Evolutionary conservation across 1,140 invertebrate genomes (phyloP).

Genomic region (Ruditapes philippinarum): DNA sequence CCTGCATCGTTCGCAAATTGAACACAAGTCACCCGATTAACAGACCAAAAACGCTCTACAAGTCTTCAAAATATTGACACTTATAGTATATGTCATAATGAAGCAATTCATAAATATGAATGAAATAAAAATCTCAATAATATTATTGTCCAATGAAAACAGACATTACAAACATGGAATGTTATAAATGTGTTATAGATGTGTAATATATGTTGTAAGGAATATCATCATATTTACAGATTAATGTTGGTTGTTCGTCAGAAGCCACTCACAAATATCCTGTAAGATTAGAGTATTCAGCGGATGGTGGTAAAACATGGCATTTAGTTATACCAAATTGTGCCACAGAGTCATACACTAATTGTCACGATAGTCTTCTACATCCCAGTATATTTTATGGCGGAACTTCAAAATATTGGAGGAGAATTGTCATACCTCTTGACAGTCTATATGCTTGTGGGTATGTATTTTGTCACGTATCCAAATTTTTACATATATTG

Average conservation of each 20-base stretch:
- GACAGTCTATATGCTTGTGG: constrained; percentile 86
- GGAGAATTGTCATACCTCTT: constrained; percentile 85
- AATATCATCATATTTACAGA: constrained; percentile 83
- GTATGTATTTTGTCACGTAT: constrained; percentile 73
- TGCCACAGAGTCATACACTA: constrained; percentile 73
- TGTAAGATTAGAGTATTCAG: constrained; percentile 86
- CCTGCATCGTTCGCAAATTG: too few relatives aligned
- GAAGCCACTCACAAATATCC: constrained; percentile 83
- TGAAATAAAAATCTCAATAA: too few relatives aligned
- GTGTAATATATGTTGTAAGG: too few relatives aligned
- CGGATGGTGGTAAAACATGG: constrained; percentile 86
- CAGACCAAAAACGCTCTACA: too few relatives aligned
- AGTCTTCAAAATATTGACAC: too few relatives aligned
- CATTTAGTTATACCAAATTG: constrained; percentile 81
- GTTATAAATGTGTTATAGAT: too few relatives aligned
- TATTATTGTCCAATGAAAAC: too few relatives aligned
- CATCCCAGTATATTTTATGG: constrained; percentile 86
- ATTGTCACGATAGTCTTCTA: constrained; percentile 79
- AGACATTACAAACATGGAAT: too few relatives aligned
- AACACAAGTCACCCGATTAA: too few relatives aligned
- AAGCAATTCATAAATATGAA: too few relatives aligned
- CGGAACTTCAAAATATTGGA: constrained; percentile 85
- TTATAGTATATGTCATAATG: too few relatives aligned
- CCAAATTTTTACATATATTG: too few relatives aligned
- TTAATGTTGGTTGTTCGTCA: constrained; percentile 87